A percentile compares a stretch with the other conserved stretches of the same genome.
phyloP scores from a whole-genome alignment of 2,888 invertebrate genomes.

The Eilema depressum region DNA sequence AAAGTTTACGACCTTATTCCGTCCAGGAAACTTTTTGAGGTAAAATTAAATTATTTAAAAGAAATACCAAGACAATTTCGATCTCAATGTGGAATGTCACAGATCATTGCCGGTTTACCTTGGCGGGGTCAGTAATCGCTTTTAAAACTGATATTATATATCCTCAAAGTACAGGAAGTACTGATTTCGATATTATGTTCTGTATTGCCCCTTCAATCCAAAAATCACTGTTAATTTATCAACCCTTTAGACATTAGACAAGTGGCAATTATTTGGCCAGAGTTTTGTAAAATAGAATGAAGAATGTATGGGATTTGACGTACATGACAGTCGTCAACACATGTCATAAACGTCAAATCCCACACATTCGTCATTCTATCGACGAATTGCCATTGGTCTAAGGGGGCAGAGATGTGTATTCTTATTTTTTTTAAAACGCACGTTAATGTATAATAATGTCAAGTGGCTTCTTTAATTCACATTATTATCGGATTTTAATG shows the following conservation, averaged over 20 bases:
- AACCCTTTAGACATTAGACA: too few species aligned
- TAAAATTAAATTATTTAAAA: constrained; percentile 1
- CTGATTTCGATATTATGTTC: background rate
- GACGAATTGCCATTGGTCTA: too few species aligned
- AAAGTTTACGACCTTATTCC: constrained; percentile 6
- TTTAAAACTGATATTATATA: background rate
- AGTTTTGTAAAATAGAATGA: too few species aligned
- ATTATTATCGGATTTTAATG: background rate
- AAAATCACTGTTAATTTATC: background rate
- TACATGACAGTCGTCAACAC: too few species aligned
- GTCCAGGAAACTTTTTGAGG: background rate
- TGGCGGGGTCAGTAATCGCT: background rate
- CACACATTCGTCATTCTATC: too few species aligned
- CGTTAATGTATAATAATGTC: background rate
- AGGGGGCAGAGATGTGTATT: too few species aligned
- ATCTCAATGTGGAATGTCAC: background rate
- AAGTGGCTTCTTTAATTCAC: background rate
- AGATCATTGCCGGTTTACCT: constrained; percentile 16
- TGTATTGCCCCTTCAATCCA: background rate
- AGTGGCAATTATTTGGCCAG: too few species aligned
- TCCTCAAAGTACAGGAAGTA: too few species aligned
- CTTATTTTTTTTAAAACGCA: too few species aligned
- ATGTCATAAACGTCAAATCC: too few species aligned
- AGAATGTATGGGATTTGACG: too few species aligned
- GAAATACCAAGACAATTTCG: constrained; percentile 3